A percentile compares a stretch with the other conserved stretches of the same genome.
Evolutionary conservation across 2,113 vertebrate species (phyloP).

Genomic region (Candoia aspera): DNA sequence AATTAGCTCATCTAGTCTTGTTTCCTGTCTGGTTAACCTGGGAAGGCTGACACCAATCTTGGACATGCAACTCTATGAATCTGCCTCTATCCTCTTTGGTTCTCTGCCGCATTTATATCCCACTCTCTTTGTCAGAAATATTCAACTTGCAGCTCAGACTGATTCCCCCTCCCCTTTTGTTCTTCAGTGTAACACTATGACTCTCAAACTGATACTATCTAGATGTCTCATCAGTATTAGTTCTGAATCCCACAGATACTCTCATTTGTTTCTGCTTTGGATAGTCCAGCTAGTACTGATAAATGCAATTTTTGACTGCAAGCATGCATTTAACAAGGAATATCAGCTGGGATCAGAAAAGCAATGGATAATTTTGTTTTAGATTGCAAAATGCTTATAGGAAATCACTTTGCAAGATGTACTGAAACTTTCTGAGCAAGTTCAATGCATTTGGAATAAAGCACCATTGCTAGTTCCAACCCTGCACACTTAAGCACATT

Average conservation of each 20-base stretch:
- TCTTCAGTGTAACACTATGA: neutral
- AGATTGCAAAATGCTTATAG: neutral
- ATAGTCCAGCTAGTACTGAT: neutral
- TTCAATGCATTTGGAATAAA: constrained; percentile 27
- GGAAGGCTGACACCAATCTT: too few species aligned
- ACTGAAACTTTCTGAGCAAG: neutral
- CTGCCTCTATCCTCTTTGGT: neutral
- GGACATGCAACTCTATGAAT: too few species aligned
- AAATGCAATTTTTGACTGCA: neutral
- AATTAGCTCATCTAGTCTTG: too few species aligned
- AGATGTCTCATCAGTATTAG: neutral
- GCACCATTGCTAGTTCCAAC: neutral
- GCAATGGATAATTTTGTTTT: neutral
- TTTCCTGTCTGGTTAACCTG: too few species aligned
- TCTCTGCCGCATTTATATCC: neutral
- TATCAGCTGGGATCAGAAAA: constrained; percentile 6
- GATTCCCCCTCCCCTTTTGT: neutral
- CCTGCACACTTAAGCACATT: constrained; percentile 32
- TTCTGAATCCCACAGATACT: neutral
- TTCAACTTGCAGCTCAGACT: neutral
- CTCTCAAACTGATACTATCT: neutral
- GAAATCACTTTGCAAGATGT: neutral
- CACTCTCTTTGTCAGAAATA: neutral
- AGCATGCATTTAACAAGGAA: constrained; percentile 18
- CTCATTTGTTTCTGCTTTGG: neutral